Base-by-base conservation (phyloP, 2,113 vertebrate species). In the Carollia perspicillata region DNA sequence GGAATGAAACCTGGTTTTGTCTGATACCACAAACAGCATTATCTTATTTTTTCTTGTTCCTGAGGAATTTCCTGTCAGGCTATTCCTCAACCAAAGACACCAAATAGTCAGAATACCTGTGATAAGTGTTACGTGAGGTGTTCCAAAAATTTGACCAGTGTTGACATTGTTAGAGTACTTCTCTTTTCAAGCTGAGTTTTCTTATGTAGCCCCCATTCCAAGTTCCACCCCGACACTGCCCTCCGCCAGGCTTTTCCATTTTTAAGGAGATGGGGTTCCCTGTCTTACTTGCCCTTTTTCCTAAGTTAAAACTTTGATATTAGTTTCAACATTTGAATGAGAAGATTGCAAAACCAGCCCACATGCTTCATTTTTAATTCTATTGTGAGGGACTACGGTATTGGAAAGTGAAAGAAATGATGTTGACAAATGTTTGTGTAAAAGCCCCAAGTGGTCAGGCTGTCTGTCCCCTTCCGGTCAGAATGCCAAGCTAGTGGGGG, bases 261-360 rank as follows among this genome's bases (percentile, higher is more conserved):
- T 97, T 96, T 94, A 97, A 98, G 83, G 80, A 97, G 69, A 96
- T 90, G 53, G 47, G 51, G 75, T 89, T 96, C 93, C 87, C 81
- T 96, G 89, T 98, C 98, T 97, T 79, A 97, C 97, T 98, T 98
- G 91, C 87, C 97, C 17, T 89, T 96, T 84, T 95, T 66, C 86
- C 26, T 77, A 97, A 96, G 97, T 97, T 93, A 98, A 97, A 98
- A 97, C 97, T 92, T 93, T 97, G 42, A 95, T 96, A 90, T 96
- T 97, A 87, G 94, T 95, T 96, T 92, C 96, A 94, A 91, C 42
- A 94, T 30, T 90, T 75, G 80, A 92, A 92, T 94, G 51, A 77
- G 42, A 93, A 90, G 23, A 26, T 51, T 95, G 81, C 94, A 83
- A 93, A 84, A 71, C 33, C 95, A 71, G 89, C 97, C 94, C 71